Evolutionary conservation across 2,797 vertebrate species (phyloP).

Genomic region (Eulemur albifrons): DNA sequence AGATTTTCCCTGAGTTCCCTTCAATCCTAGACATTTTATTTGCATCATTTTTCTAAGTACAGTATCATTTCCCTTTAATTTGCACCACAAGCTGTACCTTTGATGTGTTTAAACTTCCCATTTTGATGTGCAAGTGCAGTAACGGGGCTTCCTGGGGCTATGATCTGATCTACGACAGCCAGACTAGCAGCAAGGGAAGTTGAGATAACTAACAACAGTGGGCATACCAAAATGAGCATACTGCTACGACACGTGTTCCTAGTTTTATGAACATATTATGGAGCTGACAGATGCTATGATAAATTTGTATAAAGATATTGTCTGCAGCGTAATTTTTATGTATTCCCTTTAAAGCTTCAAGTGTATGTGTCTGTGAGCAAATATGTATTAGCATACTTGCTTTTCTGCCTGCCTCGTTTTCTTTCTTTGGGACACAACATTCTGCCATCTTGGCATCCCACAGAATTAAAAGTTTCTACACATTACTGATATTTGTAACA

Average conservation of each 20-base stretch:
- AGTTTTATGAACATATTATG: conserved; percentile 70
- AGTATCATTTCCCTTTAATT: background rate
- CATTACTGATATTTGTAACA: conserved; percentile 27
- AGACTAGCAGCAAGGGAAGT: conserved; percentile 21
- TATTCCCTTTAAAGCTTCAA: conserved; percentile 64
- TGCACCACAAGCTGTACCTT: background rate
- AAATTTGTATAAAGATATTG: conserved; percentile 76
- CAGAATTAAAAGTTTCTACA: background rate
- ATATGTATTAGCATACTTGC: conserved; percentile 64
- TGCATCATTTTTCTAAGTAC: background rate
- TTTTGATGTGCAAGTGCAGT: background rate
- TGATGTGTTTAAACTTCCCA: background rate
- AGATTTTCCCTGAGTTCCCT: background rate
- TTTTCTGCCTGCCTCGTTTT: conserved; percentile 32
- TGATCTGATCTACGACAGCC: conserved; percentile 35
- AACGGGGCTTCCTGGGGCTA: background rate
- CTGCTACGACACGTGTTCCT: conserved; percentile 39
- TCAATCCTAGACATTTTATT: background rate
- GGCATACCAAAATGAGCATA: conserved; percentile 62
- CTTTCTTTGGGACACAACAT: conserved; percentile 60
- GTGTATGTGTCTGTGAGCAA: conserved; percentile 70
- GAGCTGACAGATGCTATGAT: conserved; percentile 74
- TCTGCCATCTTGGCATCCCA: conserved; percentile 63
- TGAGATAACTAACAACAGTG: conserved; percentile 52
- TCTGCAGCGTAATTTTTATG: conserved; percentile 75